These are phyloP conservation scores for Heliconius cydno DNA, from an alignment of 2,888 invertebrate genomes.

Conservation along the genomic window DNA sequence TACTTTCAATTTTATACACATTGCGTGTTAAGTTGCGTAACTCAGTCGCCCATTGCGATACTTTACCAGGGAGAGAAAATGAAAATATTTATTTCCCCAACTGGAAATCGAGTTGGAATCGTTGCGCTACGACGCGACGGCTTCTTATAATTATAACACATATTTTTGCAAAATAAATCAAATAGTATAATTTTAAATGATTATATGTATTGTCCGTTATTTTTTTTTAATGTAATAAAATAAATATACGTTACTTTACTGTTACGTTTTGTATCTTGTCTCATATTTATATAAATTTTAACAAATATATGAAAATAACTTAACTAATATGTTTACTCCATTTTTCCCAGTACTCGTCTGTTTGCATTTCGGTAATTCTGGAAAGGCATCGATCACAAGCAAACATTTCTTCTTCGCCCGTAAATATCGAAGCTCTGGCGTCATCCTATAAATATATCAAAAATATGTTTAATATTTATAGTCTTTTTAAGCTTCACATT, in stretches of 20 bases:
- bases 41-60: too few relatives aligned
- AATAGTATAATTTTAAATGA: too few relatives aligned
- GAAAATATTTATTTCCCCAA: background rate
- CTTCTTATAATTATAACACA: background rate
- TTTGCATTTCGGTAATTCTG: slow-evolving; percentile 97
- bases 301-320: slow-evolving; percentile 16
- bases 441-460: slow-evolving; percentile 81
- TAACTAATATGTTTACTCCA: slow-evolving; percentile 84
- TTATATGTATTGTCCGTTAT: background rate
- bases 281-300: background rate
- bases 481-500: background rate
- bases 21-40: background rate
- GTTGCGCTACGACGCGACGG: background rate
- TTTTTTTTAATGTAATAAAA: slow-evolving; percentile 2
- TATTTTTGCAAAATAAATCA: background rate
- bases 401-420: slow-evolving; percentile 98
- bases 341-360: slow-evolving; percentile 95
- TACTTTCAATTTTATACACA: background rate
- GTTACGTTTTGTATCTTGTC: background rate
- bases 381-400: slow-evolving; percentile 98
- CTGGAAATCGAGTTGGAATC: background rate
- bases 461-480: background rate
- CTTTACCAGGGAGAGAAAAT: too few relatives aligned
- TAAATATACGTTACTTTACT: too few relatives aligned
- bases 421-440: slow-evolving; percentile 94